phyloP scores from a whole-genome alignment of 1,140 invertebrate genomes.

The Sitobion miscanthi region DNA sequence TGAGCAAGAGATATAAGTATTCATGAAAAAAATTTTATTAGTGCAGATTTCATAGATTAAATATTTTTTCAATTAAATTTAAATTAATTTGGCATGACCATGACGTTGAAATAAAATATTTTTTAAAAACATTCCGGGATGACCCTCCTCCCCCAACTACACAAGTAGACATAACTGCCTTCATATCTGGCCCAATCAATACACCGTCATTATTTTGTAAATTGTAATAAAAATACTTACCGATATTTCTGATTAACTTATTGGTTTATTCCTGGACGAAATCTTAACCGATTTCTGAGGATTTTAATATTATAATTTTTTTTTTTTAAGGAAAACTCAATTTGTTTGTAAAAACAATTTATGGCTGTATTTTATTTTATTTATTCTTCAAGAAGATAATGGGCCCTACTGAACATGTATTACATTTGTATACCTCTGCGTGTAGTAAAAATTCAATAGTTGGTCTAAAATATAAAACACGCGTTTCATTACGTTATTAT shows the following conservation, averaged over 20 bases:
- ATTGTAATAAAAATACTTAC: too few relatives aligned
- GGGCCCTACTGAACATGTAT: background rate
- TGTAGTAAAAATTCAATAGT: background rate
- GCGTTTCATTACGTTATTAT: background rate
- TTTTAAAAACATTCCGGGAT: background rate
- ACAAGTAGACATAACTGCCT: too few relatives aligned
- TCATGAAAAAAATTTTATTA: background rate
- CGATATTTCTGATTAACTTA: too few relatives aligned
- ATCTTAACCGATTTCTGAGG: background rate
- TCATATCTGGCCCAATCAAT: too few relatives aligned
- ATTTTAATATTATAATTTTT: background rate
- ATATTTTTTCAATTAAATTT: background rate
- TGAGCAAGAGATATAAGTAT: background rate
- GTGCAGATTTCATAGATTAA: background rate
- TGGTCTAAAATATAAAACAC: background rate
- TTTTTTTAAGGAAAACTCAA: background rate
- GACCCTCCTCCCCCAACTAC: too few relatives aligned
- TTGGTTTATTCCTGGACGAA: background rate
- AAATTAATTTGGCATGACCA: background rate
- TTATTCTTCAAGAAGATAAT: too few relatives aligned
- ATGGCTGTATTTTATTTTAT: background rate
- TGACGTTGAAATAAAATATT: background rate
- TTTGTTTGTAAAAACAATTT: background rate
- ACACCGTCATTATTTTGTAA: too few relatives aligned
- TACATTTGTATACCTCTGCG: background rate